A percentile compares a stretch with the other conserved stretches of the same genome.
phyloP scores from a whole-genome alignment of 2,113 vertebrate genomes.

The Gavialis gangeticus region DNA sequence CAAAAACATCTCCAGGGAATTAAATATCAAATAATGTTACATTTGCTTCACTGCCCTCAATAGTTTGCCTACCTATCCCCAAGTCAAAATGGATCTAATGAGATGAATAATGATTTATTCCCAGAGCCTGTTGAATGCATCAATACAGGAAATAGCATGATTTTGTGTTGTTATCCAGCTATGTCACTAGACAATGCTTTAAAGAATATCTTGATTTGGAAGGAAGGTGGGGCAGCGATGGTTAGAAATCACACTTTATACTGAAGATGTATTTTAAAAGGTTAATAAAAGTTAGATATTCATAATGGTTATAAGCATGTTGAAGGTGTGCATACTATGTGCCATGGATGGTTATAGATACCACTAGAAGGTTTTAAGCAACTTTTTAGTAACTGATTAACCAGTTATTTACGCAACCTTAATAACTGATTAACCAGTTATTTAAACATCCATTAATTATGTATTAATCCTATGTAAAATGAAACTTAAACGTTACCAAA shows the following conservation, averaged over 20 bases:
- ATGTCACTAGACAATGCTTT: not conserved
- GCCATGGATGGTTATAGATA: not conserved
- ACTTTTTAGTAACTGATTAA: not conserved
- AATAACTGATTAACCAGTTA: not conserved
- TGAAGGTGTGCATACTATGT: not conserved
- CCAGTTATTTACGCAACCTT: not conserved
- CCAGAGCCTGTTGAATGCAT: not conserved
- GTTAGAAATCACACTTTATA: not conserved
- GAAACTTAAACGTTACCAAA: not conserved
- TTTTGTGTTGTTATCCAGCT: not conserved
- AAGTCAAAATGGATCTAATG: not conserved
- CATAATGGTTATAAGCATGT: not conserved
- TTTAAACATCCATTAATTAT: not conserved
- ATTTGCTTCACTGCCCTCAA: not conserved
- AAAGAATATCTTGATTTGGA: not conserved
- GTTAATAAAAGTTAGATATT: not conserved
- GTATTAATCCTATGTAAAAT: not conserved
- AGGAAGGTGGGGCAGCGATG: not conserved
- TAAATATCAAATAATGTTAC: slow-evolving; percentile 15
- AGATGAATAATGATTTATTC: not conserved
- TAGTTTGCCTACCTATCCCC: not conserved
- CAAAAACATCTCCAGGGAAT: slow-evolving; percentile 29
- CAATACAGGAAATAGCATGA: not conserved
- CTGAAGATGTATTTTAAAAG: not conserved
- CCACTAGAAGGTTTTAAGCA: not conserved